These are phyloP conservation scores for Scrobipalpa atriplicella DNA, from an alignment of 2,888 invertebrate species.

Conservation along the genomic window DNA sequence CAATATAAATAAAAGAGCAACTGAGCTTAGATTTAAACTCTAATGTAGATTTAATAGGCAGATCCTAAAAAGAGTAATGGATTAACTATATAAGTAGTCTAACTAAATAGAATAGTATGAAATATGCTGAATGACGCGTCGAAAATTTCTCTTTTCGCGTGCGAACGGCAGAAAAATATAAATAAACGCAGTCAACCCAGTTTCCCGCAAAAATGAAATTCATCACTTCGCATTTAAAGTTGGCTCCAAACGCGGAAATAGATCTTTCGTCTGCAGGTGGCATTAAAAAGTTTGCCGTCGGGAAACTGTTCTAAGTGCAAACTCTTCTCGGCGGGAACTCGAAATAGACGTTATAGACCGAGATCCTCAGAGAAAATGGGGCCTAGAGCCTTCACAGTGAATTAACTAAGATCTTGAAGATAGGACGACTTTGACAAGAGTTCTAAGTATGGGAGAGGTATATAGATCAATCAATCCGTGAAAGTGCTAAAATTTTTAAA, in stretches of 20 bases:
- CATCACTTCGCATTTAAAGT: constrained; percentile 13
- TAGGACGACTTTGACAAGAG: too few species aligned
- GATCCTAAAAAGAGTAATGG: too few species aligned
- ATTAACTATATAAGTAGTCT: too few species aligned
- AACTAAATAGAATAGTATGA: too few species aligned
- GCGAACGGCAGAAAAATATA: neutral
- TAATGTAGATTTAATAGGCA: too few species aligned
- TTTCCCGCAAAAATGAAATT: constrained; percentile 8
- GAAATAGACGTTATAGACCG: constrained; percentile 10
- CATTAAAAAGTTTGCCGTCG: constrained; percentile 23
- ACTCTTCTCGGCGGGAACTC: constrained; percentile 7
- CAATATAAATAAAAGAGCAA: too few species aligned
- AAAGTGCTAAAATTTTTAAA: neutral
- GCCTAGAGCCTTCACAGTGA: neutral
- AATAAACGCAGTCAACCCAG: neutral
- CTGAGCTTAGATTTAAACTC: too few species aligned
- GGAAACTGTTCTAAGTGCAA: constrained; percentile 19
- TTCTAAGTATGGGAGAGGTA: too few species aligned
- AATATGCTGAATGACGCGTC: too few species aligned
- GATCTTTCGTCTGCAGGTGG: constrained; percentile 23
- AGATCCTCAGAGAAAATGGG: neutral
- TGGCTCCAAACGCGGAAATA: constrained; percentile 21
- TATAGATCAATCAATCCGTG: too few species aligned
- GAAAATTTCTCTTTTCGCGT: neutral
- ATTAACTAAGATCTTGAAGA: too few species aligned